phyloP scores from a whole-genome alignment of 2,113 vertebrate species.

The Orthochromis indermauri region DNA sequence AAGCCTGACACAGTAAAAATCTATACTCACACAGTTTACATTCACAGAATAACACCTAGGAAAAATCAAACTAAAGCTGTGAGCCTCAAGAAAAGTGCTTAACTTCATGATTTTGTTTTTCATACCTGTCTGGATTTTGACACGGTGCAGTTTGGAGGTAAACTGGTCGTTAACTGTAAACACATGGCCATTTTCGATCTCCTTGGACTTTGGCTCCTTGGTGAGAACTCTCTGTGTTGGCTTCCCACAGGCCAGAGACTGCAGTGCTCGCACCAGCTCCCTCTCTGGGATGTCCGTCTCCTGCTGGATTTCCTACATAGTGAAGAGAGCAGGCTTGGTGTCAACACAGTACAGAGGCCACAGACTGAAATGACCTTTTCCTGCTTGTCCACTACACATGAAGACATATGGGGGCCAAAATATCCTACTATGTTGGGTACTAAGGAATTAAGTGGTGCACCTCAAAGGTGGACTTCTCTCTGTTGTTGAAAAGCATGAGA shows the following conservation, averaged over 20 bases:
- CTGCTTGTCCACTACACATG: neutral
- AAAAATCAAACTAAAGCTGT: neutral
- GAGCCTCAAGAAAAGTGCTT: neutral
- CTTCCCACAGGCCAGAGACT: conserved; percentile 96
- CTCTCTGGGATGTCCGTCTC: conserved; percentile 98
- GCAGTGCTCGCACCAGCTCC: conserved; percentile 94
- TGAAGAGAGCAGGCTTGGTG: neutral
- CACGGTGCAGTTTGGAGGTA: conserved; percentile 97
- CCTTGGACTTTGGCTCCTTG: conserved; percentile 98
- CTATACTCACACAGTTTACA: neutral
- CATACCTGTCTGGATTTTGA: conserved; percentile 98
- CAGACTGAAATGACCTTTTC: neutral
- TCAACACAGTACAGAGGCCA: neutral
- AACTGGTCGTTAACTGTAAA: conserved; percentile 99
- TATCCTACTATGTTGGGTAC: neutral
- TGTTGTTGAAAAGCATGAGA: conserved; percentile 99
- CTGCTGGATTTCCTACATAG: conserved; percentile 93
- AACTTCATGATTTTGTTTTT: neutral
- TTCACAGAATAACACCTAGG: neutral
- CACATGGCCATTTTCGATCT: conserved; percentile 96
- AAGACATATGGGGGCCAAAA: neutral
- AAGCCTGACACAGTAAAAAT: neutral
- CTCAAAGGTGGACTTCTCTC: conserved; percentile 97
- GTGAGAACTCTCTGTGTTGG: conserved; percentile 97
- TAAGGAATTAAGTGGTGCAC: conserved; percentile 54